phyloP scores from a whole-genome alignment of 2,888 invertebrate genomes.

The Azorinus chamasolen region DNA sequence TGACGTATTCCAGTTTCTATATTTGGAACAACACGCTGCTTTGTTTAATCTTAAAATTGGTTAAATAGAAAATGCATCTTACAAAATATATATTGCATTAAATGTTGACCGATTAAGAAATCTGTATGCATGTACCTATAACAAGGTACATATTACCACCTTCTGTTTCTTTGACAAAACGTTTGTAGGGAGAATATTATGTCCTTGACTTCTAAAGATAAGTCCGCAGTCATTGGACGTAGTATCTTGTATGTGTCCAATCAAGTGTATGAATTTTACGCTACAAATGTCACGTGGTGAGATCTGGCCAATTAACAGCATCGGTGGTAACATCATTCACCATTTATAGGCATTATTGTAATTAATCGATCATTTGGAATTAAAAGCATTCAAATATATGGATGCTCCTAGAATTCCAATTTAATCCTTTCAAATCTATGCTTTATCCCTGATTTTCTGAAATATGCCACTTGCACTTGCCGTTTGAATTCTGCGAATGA shows the following conservation, averaged over 20 bases:
- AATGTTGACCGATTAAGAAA: too few relatives aligned
- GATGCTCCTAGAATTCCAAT: too few relatives aligned
- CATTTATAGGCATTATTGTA: conserved; percentile 78
- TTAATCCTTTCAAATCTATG: too few relatives aligned
- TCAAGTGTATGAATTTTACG: conserved; percentile 17
- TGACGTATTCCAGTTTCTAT: conserved; percentile 24
- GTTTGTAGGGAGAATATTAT: conserved; percentile 23
- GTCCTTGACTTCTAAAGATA: conserved; percentile 34
- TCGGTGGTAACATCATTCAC: conserved; percentile 82
- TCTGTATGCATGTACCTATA: too few relatives aligned
- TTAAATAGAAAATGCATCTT: too few relatives aligned
- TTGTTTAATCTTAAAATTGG: too few relatives aligned
- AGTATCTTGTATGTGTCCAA: conserved; percentile 28
- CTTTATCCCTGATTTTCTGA: too few relatives aligned
- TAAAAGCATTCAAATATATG: too few relatives aligned
- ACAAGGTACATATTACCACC: too few relatives aligned
- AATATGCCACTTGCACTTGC: too few relatives aligned
- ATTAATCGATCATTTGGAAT: conserved; percentile 8
- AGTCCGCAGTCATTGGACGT: conserved; percentile 43
- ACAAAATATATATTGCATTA: too few relatives aligned
- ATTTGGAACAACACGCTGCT: conserved; percentile 24
- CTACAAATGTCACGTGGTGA: conserved; percentile 48
- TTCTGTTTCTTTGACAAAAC: conserved; percentile 3
- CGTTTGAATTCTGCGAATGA: too few relatives aligned
- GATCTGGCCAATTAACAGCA: conserved; percentile 47